A percentile compares a stretch with the other conserved stretches of the same genome.
phyloP scores from a whole-genome alignment of 2,797 vertebrate species.

The Cephalopachus bancanus region DNA sequence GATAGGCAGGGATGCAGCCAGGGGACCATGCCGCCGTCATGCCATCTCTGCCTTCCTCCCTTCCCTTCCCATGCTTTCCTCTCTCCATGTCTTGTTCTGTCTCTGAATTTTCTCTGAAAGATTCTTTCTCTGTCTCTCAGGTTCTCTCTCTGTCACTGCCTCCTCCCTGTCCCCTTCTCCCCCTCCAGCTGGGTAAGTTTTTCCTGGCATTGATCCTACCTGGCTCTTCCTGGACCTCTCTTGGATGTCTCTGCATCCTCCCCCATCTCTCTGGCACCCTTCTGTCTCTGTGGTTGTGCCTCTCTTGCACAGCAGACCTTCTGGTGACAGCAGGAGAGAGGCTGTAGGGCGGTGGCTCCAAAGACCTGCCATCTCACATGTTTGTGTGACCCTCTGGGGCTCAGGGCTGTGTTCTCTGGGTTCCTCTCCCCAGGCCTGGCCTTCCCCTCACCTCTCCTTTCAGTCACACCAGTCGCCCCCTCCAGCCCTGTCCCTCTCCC shows the following conservation, averaged over 20 bases:
- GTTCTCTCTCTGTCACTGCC: not conserved
- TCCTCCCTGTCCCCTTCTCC: not conserved
- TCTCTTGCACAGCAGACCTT: not conserved
- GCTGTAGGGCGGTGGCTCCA: not conserved
- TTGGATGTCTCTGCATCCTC: not conserved
- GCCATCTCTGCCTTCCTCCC: not conserved
- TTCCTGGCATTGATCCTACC: not conserved
- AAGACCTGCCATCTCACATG: not conserved
- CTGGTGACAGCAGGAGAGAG: not conserved
- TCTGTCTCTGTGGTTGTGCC: slow-evolving; percentile 55
- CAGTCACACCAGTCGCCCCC: accelerated
- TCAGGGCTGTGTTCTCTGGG: not conserved
- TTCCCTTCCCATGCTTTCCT: not conserved
- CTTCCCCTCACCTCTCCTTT: not conserved
- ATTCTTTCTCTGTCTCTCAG: not conserved
- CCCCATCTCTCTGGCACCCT: not conserved
- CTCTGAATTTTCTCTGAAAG: not conserved
- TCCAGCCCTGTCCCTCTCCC: not conserved
- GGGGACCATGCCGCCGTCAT: not conserved
- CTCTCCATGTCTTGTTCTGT: slow-evolving; percentile 1
- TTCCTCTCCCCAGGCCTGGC: not conserved
- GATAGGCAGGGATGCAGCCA: not conserved
- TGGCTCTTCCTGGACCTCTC: not conserved
- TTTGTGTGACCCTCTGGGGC: not conserved
- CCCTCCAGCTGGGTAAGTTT: accelerated